These are phyloP conservation scores for Avahi laniger DNA, from an alignment of 2,797 vertebrate genomes.

Conservation along the genomic window DNA sequence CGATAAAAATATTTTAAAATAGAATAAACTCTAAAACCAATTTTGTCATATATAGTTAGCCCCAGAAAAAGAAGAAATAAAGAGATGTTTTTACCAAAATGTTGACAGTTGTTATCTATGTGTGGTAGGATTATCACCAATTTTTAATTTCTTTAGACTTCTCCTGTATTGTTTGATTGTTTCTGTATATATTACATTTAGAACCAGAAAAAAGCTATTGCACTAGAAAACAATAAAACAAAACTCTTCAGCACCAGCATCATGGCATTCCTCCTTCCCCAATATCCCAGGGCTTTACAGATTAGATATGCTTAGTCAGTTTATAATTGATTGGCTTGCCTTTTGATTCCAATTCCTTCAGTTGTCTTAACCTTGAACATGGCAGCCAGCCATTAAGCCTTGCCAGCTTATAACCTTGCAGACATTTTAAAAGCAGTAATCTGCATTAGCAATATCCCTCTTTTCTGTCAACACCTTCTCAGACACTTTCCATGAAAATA, in stretches of 20 bases:
- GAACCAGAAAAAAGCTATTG: neutral
- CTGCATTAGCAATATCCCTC: neutral
- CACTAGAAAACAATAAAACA: neutral
- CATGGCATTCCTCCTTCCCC: neutral
- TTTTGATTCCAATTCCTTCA: neutral
- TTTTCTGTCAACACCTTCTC: neutral
- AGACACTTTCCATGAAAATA: neutral
- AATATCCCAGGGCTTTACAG: neutral
- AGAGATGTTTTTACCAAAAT: neutral
- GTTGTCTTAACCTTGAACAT: conserved; percentile 24
- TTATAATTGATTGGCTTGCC: conserved; percentile 28
- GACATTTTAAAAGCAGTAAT: neutral
- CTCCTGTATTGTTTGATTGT: neutral
- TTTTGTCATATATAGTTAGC: neutral
- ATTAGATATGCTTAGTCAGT: conserved; percentile 31
- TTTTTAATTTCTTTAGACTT: neutral
- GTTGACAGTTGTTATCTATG: neutral
- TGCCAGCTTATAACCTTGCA: neutral
- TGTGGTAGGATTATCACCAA: neutral
- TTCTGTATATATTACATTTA: neutral
- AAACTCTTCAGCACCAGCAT: neutral
- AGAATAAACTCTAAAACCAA: neutral
- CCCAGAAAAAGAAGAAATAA: neutral
- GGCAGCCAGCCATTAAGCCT: conserved; percentile 14
- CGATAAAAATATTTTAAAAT: neutral